Conservation (phyloP, 2,797 vertebrate genomes). For the Esox masquinongy region DNA sequence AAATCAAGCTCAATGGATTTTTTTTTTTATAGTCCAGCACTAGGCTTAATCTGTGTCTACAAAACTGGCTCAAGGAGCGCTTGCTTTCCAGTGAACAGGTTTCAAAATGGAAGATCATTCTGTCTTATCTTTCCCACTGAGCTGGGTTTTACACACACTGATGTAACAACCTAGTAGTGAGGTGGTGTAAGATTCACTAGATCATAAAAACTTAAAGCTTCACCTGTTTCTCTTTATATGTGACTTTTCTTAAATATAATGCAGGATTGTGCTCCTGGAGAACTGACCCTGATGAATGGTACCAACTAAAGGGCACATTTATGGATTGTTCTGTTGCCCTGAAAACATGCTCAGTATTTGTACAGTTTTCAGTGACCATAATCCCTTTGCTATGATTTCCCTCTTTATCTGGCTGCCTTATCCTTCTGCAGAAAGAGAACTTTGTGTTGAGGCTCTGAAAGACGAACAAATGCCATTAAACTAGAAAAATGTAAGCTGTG, state of each 20-base stretch:
- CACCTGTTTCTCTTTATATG: conserved; percentile 40
- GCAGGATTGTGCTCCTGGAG: conserved; percentile 44
- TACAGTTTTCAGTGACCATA: conserved; percentile 51
- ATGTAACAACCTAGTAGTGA: conserved; percentile 63
- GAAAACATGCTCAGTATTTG: conserved; percentile 34
- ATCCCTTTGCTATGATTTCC: conserved; percentile 20
- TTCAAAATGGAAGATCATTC: conserved; percentile 12
- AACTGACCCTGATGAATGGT: conserved; percentile 58
- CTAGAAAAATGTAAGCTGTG: conserved; percentile 63
- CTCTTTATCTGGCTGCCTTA: conserved; percentile 71
- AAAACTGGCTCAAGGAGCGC: conserved; percentile 13
- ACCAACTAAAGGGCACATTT: conserved; percentile 47
- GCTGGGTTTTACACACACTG: conserved; percentile 52
- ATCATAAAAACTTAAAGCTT: conserved; percentile 29
- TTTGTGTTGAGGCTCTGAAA: conserved; percentile 39
- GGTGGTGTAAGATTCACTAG: conserved; percentile 49
- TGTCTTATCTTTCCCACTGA: conserved; percentile 59
- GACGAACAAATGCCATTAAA: conserved; percentile 68
- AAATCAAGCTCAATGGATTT: too few relatives aligned
- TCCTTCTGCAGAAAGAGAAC: conserved; percentile 43
- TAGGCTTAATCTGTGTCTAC: too few relatives aligned
- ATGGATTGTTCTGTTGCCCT: conserved; percentile 48
- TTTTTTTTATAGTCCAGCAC: too few relatives aligned
- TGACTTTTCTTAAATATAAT: conserved; percentile 39
- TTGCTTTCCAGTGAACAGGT: conserved; percentile 39